phyloP scores from a whole-genome alignment of 2,113 vertebrate species.

The Seriola quinqueradiata region DNA sequence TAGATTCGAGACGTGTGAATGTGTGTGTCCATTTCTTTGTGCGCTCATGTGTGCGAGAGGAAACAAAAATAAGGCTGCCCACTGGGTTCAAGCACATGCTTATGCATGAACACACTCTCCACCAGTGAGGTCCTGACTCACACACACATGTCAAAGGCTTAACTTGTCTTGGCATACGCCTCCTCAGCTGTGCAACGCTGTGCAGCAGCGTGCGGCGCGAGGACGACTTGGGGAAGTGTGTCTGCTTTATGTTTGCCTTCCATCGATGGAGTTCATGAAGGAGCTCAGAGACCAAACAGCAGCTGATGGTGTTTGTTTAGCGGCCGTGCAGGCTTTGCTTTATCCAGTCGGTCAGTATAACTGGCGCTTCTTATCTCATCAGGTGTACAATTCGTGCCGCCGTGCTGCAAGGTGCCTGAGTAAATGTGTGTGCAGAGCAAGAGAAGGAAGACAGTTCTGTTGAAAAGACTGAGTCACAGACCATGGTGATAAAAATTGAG shows the following conservation, averaged over 20 bases:
- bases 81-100: constrained; percentile 58
- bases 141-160: constrained; percentile 72
- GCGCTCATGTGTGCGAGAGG: constrained; percentile 21
- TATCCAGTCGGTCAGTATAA: constrained; percentile 58
- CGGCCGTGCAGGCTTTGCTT: constrained; percentile 56
- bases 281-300: constrained; percentile 65
- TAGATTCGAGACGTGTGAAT: constrained; percentile 40
- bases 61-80: constrained; percentile 58
- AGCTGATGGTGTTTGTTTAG: constrained; percentile 75
- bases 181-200: constrained; percentile 61
- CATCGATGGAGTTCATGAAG: constrained; percentile 70
- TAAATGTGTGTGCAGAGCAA: constrained; percentile 45
- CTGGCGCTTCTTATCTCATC: constrained; percentile 50
- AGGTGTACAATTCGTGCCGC: constrained; percentile 38
- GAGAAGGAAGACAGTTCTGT: constrained; percentile 1
- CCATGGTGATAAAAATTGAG: constrained; percentile 18
- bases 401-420: constrained; percentile 31
- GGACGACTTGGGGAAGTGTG: constrained; percentile 50
- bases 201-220: constrained; percentile 38
- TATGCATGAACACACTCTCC: constrained; percentile 74
- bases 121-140: constrained; percentile 70
- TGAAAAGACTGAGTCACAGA: constrained; percentile 11
- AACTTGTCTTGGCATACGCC: constrained; percentile 67
- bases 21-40: constrained; percentile 47
- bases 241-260: constrained; percentile 66